Evolutionary conservation across 1,140 invertebrate genomes (phyloP).

Genomic region (Ericerus pela): DNA sequence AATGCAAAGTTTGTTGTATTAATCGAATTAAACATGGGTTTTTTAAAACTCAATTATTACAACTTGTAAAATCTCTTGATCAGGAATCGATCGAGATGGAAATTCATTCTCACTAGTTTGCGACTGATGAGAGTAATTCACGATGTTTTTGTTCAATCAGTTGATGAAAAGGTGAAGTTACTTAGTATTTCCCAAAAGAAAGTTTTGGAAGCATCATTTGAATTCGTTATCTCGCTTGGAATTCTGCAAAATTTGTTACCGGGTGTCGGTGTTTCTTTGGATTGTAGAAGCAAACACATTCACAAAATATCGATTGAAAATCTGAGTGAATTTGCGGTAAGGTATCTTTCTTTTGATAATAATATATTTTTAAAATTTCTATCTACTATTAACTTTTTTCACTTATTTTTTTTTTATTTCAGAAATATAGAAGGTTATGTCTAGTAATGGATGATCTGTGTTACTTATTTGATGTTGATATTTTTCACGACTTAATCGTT

Average conservation of each 20-base stretch:
- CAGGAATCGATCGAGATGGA: neutral
- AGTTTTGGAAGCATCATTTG: slow-evolving; percentile 31
- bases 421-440: slow-evolving; percentile 32
- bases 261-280: slow-evolving; percentile 41
- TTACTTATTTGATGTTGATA: slow-evolving; percentile 29
- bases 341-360: neutral
- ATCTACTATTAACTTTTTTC: slow-evolving; percentile 12
- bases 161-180: slow-evolving; percentile 19
- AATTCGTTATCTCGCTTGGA: slow-evolving; percentile 45
- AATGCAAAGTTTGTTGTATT: neutral
- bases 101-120: neutral
- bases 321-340: slow-evolving; percentile 5
- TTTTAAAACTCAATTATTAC: neutral
- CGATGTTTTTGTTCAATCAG: neutral
- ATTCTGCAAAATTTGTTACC: slow-evolving; percentile 45
- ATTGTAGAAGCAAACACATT: slow-evolving; percentile 21
- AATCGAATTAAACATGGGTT: too few relatives aligned
- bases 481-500: slow-evolving; percentile 31
- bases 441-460: slow-evolving; percentile 29
- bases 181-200: slow-evolving; percentile 32
- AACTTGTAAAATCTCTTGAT: neutral
- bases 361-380: neutral
- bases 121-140: neutral
- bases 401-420: slow-evolving; percentile 22
- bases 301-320: slow-evolving; percentile 17